These are phyloP conservation scores for Apodemia mormo DNA, from an alignment of 2,888 invertebrate species.

Conservation along the genomic window DNA sequence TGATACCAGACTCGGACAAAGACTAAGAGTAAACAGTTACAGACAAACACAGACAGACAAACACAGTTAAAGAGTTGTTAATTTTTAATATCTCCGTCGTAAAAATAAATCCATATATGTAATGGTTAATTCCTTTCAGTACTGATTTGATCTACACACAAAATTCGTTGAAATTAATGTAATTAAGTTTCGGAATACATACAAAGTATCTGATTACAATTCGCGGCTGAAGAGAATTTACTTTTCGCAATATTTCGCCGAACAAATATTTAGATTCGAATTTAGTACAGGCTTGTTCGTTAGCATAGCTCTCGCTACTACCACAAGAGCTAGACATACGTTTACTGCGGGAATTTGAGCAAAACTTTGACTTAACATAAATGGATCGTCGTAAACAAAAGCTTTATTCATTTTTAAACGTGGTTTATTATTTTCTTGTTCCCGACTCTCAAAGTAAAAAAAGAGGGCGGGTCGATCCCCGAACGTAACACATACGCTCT, in stretches of 20 bases:
- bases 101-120: too few relatives aligned
- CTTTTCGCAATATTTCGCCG: background rate
- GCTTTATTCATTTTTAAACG: background rate
- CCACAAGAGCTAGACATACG: background rate
- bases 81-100: too few relatives aligned
- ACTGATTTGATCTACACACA: background rate
- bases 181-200: background rate
- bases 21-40: too few relatives aligned
- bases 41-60: too few relatives aligned
- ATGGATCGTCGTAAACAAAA: background rate
- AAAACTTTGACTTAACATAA: background rate
- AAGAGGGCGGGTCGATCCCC: too few relatives aligned
- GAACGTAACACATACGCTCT: too few relatives aligned
- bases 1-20: too few relatives aligned
- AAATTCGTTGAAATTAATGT: background rate
- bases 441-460: background rate
- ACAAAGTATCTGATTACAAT: background rate
- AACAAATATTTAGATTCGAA: background rate
- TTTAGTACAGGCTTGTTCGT: background rate
- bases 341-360: background rate
- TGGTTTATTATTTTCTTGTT: background rate
- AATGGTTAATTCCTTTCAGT: too few relatives aligned
- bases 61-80: too few relatives aligned
- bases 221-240: background rate
- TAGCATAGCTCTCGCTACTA: background rate